Evolutionary conservation across 2,113 vertebrate genomes (phyloP).

Genomic region (Otolemur garnettii): DNA sequence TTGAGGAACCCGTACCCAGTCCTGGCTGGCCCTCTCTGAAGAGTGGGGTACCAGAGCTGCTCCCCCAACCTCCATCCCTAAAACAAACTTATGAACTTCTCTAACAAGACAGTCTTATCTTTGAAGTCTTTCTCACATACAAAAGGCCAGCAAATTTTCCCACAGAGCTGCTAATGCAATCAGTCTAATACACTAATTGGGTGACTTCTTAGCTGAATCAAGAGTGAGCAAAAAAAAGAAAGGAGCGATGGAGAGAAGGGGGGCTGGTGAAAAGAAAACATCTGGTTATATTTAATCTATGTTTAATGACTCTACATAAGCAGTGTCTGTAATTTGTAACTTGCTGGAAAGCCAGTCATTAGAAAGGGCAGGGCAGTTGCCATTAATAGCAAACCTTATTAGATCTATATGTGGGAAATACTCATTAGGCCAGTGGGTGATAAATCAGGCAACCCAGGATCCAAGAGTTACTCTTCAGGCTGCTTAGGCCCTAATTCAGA

Average conservation of each 20-base stretch:
- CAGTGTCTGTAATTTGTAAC: slow-evolving; percentile 83
- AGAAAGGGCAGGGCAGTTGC: slow-evolving; percentile 80
- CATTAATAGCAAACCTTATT: slow-evolving; percentile 77
- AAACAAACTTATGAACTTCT: slow-evolving; percentile 54
- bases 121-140: slow-evolving; percentile 80
- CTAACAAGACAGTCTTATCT: slow-evolving; percentile 82
- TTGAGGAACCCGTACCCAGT: neutral
- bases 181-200: slow-evolving; percentile 84
- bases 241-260: neutral
- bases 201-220: slow-evolving; percentile 75
- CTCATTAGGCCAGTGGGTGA: slow-evolving; percentile 62
- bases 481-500: slow-evolving; percentile 68
- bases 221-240: slow-evolving; percentile 39
- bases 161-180: slow-evolving; percentile 71
- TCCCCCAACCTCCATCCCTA: neutral
- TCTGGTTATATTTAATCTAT: slow-evolving; percentile 88
- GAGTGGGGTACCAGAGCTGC: neutral
- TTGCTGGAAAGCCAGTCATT: slow-evolving; percentile 82
- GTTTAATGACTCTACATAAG: slow-evolving; percentile 86
- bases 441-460: slow-evolving; percentile 63
- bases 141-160: slow-evolving; percentile 75
- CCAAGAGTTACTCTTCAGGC: neutral
- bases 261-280: slow-evolving; percentile 83
- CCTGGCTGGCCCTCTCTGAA: neutral
- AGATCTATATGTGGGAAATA: slow-evolving; percentile 79